Conservation (phyloP, 2,113 vertebrate species). For the Hippotragus niger region DNA sequence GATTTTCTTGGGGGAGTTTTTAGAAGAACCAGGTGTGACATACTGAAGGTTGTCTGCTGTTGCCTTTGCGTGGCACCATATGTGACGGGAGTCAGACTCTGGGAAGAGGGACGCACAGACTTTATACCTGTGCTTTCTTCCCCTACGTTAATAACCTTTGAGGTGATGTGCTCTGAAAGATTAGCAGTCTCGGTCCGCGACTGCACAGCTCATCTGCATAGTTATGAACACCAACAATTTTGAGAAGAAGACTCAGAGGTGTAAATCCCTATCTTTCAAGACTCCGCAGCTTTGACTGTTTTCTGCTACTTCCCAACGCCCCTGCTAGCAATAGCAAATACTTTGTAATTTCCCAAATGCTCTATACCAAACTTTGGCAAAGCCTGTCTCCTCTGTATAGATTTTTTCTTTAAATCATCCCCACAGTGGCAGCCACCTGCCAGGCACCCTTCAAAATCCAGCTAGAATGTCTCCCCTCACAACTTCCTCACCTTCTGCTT, state of each 20-base stretch:
- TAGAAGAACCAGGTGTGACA: not conserved
- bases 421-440: not conserved
- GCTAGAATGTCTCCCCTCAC: not conserved
- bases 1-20: not conserved
- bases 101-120: not conserved
- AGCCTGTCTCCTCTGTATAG: fast-evolving
- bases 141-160: not conserved
- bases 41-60: fast-evolving
- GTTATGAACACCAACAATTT: not conserved
- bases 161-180: not conserved
- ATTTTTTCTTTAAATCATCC: not conserved
- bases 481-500: not conserved
- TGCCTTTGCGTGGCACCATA: not conserved
- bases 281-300: not conserved
- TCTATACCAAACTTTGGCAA: not conserved
- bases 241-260: not conserved
- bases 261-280: not conserved
- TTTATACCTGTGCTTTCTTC: not conserved
- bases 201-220: not conserved
- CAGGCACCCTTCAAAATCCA: not conserved
- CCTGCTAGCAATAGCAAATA: not conserved
- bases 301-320: not conserved
- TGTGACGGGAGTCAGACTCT: not conserved
- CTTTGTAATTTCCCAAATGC: not conserved
- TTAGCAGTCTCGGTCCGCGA: not conserved